These are phyloP conservation scores for Amazona guildingii DNA, from an alignment of 2,113 vertebrate genomes.

Conservation along the genomic window DNA sequence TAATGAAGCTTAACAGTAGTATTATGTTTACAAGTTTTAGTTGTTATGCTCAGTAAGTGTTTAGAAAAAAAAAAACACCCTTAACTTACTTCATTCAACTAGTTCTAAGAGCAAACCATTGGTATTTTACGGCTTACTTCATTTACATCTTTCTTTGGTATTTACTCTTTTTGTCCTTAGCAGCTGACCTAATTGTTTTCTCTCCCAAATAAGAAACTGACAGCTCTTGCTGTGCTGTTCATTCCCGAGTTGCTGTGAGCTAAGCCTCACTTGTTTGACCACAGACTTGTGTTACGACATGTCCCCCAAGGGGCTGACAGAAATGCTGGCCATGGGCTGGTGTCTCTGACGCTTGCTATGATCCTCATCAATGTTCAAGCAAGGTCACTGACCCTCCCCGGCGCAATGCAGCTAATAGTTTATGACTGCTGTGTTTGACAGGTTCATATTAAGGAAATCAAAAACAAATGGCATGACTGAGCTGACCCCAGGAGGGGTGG, in stretches of 20 bases:
- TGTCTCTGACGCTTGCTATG: not conserved
- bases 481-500: not conserved
- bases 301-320: not conserved
- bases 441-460: not conserved
- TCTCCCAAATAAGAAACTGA: not conserved
- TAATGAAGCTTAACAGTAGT: constrained; percentile 59
- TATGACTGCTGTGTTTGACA: accelerated
- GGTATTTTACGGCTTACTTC: not conserved
- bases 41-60: constrained; percentile 52
- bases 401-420: not conserved
- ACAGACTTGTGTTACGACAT: accelerated
- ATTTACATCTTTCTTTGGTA: not conserved
- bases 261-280: not conserved
- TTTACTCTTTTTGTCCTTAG: not conserved
- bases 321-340: not conserved
- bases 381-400: not conserved
- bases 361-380: not conserved
- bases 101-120: not conserved
- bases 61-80: not conserved
- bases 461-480: not conserved
- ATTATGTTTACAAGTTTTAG: constrained; percentile 62
- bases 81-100: not conserved
- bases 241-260: accelerated
- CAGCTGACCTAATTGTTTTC: not conserved
- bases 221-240: not conserved